Conservation (phyloP, 2,888 invertebrate genomes). For the Cantharis rufa region DNA sequence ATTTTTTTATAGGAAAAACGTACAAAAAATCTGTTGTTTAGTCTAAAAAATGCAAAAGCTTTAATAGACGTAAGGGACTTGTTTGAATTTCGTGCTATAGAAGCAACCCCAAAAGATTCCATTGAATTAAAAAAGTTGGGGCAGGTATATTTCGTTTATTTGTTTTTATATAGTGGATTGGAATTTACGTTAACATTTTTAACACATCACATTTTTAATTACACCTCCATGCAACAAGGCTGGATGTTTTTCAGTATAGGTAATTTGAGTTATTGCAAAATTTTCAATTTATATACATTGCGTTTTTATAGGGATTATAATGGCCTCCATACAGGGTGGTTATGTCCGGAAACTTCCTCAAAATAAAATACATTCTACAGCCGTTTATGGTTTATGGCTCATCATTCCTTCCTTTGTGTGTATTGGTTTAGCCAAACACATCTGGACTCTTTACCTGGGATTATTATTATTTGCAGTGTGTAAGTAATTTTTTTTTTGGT, state of each 20-base stretch:
- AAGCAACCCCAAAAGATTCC: constrained; percentile 65
- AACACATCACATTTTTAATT: constrained; percentile 89
- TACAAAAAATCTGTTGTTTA: constrained; percentile 66
- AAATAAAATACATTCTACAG: constrained; percentile 71
- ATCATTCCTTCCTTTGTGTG: constrained; percentile 86
- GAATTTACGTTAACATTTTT: constrained; percentile 98
- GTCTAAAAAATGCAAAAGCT: constrained; percentile 51
- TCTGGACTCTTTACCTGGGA: constrained; percentile 74
- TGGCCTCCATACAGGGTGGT: constrained; percentile 90
- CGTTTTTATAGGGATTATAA: constrained; percentile 66
- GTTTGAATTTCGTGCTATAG: constrained; percentile 72
- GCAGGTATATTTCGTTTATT: constrained; percentile 83
- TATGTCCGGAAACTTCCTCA: constrained; percentile 81
- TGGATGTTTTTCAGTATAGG: constrained; percentile 97
- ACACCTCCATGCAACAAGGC: constrained; percentile 94
- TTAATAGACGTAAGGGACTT: constrained; percentile 49
- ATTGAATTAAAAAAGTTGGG: constrained; percentile 70
- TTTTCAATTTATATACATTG: not conserved
- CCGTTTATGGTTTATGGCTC: constrained; percentile 76
- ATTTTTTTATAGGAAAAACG: constrained; percentile 67
- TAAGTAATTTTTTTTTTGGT: constrained; percentile 59
- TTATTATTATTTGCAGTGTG: constrained; percentile 88
- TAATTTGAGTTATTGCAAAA: constrained; percentile 34
- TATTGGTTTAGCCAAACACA: constrained; percentile 74
- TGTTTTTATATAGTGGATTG: constrained; percentile 93